These are phyloP conservation scores for Phrynocephalus versicolor DNA, from an alignment of 2,113 vertebrate genomes.

Conservation along the genomic window DNA sequence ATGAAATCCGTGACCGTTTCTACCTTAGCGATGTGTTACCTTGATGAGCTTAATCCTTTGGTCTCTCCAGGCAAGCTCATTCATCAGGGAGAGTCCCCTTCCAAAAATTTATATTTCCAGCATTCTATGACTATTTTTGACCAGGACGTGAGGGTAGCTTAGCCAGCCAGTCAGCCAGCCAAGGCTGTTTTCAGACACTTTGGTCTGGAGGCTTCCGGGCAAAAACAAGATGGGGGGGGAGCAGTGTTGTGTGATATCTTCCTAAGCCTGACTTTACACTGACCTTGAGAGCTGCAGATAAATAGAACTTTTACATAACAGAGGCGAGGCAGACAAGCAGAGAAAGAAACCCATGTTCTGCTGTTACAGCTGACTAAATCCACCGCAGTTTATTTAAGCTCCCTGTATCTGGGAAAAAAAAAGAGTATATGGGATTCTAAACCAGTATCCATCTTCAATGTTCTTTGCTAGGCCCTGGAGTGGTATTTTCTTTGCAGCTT, in stretches of 20 bases:
- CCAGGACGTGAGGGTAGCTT: neutral
- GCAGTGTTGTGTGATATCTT: neutral
- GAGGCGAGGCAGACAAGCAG: neutral
- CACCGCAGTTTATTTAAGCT: conserved; percentile 9
- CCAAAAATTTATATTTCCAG: neutral
- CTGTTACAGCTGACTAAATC: conserved; percentile 11
- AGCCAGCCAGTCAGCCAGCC: neutral
- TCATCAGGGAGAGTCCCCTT: conserved; percentile 22
- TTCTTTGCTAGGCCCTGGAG: neutral
- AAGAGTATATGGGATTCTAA: neutral
- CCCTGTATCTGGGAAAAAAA: neutral
- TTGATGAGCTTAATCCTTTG: neutral
- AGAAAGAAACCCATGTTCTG: neutral
- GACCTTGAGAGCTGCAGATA: conserved; percentile 27
- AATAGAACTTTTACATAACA: conserved; percentile 27
- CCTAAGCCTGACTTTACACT: conserved; percentile 9
- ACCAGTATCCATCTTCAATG: neutral
- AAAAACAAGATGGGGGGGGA: neutral
- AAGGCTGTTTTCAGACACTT: neutral
- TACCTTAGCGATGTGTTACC: neutral
- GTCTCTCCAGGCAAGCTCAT: conserved; percentile 14
- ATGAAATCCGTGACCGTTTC: conserved; percentile 18
- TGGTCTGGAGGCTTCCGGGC: neutral
- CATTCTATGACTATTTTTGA: neutral
- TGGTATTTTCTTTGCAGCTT: neutral